Base-by-base conservation (phyloP, 1,140 invertebrate species). In the Drosophila orena region DNA sequence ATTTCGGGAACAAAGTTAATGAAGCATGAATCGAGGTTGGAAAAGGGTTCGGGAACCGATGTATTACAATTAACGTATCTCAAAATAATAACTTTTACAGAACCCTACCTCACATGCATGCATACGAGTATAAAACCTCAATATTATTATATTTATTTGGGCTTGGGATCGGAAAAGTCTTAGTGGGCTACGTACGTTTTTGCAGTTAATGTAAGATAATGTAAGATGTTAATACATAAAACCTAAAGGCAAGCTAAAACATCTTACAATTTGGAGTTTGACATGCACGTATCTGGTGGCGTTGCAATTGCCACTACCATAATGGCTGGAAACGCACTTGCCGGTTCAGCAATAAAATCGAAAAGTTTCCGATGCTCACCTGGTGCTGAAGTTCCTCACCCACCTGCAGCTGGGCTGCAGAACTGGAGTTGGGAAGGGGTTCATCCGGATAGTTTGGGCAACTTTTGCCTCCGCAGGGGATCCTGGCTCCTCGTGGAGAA, bases 381-480 rank as follows among this genome's bases (percentile, higher is more conserved):
- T 86, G 81, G 75, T 72, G 72, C 34, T 58, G 17, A 15, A 59
- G 54, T 47, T 20, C 24, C 38, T 15, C 14, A n/a, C 15, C 52
- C 56, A 38, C 43, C 60, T 50, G 58, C 68, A 53, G 60, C 60
- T 58, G 74, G 34, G 50, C 57, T 54, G 35, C 27, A 30, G 30
- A 30, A 30, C 30, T 27, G 30, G 54, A 59, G 73, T 78, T 81
- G 47, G 58, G 64, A 66, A 77, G 81, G 64, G 81, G 74, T 77
- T 88, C 81, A 49, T 64, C 75, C 74, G 74, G 77, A 65, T 89
- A 77, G 79, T 79, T 88, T 89, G 86, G 52, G 49, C 55, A 89
- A 84, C 65, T 89, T 83, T 89, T 77, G 44, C 59, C 75, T 88
- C 84, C 74, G 70, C 79, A 66, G 74, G 68, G 56, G 56, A 60